Conservation (phyloP, 2,113 vertebrate genomes). For the Dipodomys stephensi region DNA sequence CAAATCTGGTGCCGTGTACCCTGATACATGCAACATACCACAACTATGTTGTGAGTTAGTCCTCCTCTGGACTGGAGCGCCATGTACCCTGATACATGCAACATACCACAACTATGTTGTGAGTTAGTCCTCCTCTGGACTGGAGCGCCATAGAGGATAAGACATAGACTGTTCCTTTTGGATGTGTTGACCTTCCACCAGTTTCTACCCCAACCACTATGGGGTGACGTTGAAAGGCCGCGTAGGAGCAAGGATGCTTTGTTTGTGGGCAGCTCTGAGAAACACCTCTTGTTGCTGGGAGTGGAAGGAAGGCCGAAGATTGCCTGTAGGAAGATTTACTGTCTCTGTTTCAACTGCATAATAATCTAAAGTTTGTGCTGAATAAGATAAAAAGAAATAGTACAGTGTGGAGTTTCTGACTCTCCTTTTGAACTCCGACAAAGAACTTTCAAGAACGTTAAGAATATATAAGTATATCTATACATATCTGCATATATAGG, state of each 20-base stretch:
- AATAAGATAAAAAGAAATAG: slow-evolving; percentile 21
- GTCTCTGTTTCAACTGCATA: background rate
- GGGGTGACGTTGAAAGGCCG: too few species aligned
- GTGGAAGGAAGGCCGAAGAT: background rate
- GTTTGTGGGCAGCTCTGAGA: background rate
- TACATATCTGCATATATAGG: background rate
- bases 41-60: accelerated
- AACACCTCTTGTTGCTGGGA: background rate
- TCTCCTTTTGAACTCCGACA: slow-evolving; percentile 12
- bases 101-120: too few species aligned
- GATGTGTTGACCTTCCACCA: background rate
- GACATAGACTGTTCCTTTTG: background rate
- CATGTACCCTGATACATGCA: accelerated
- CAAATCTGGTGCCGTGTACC: accelerated
- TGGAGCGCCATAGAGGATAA: background rate
- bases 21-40: background rate
- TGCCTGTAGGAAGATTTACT: background rate
- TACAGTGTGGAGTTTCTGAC: background rate
- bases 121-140: background rate
- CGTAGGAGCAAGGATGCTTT: background rate
- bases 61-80: background rate
- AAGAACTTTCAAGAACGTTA: background rate
- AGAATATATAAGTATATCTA: background rate
- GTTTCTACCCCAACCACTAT: too few species aligned
- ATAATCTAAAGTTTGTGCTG: background rate